phyloP scores from a whole-genome alignment of 2,888 invertebrate genomes.

The Enoplolaimus lenunculus region DNA sequence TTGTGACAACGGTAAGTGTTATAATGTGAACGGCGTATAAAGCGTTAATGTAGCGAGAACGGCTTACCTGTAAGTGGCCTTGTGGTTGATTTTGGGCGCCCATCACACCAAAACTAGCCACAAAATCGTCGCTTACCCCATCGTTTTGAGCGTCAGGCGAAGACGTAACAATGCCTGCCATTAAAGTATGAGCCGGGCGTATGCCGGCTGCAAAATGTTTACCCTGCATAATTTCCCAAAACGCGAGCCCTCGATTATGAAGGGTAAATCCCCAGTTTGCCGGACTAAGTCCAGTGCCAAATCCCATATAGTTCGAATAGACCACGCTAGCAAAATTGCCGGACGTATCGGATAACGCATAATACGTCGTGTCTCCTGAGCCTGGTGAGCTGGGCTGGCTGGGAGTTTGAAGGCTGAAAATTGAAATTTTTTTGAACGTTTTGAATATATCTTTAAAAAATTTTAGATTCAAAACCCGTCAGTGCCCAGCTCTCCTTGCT shows the following conservation, averaged over 20 bases:
- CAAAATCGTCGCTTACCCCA: not conserved
- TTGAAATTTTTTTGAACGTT: no score
- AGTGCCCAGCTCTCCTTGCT: no score
- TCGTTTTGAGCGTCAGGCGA: not conserved
- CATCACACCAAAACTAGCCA: conserved; percentile 16
- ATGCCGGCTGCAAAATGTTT: not conserved
- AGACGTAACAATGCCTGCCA: conserved; percentile 20
- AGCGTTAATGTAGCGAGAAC: no score
- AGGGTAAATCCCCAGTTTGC: conserved; percentile 21
- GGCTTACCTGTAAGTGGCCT: conserved; percentile 21
- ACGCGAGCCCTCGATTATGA: conserved; percentile 17
- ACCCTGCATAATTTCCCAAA: conserved; percentile 13
- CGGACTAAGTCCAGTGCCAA: conserved; percentile 18
- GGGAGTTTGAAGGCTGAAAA: no score
- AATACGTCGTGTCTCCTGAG: conserved; percentile 19
- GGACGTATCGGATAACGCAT: conserved; percentile 10
- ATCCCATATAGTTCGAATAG: conserved; percentile 15
- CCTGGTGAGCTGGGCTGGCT: no score
- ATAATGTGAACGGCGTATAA: no score
- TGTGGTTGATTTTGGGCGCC: conserved; percentile 23
- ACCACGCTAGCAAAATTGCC: conserved; percentile 18
- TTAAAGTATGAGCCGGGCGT: conserved; percentile 16
- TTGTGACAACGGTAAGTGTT: no score
- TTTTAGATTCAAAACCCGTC: no score
- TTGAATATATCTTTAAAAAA: no score